These are phyloP conservation scores for Aphodius granarius DNA, from an alignment of 2,888 invertebrate genomes.

Conservation along the genomic window DNA sequence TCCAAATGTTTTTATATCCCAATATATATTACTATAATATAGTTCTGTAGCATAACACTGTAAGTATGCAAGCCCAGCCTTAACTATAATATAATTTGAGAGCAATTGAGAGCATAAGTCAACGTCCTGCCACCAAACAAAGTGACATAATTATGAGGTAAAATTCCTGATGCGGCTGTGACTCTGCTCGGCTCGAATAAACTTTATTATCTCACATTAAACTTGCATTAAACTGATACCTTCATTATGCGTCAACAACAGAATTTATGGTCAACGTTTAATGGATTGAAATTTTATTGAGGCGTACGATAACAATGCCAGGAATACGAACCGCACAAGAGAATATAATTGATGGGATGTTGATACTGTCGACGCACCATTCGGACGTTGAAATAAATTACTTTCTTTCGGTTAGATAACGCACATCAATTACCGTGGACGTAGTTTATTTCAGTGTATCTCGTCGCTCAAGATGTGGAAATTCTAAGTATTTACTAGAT, in stretches of 20 bases:
- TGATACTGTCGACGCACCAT: background rate
- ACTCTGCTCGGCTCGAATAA: background rate
- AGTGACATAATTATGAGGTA: background rate
- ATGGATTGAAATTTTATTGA: slow-evolving; percentile 23
- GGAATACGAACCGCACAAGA: background rate
- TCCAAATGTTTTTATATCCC: no score
- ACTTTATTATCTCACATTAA: slow-evolving; percentile 18
- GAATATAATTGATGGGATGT: background rate
- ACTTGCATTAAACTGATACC: slow-evolving; percentile 18
- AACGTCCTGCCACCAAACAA: background rate
- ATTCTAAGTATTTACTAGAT: background rate
- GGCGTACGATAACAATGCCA: background rate
- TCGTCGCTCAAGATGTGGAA: background rate
- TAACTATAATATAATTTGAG: background rate
- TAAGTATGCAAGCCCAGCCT: background rate
- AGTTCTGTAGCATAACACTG: background rate
- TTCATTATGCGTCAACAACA: slow-evolving; percentile 22
- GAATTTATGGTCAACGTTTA: slow-evolving; percentile 18
- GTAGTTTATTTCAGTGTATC: background rate
- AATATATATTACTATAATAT: background rate
- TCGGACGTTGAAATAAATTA: background rate
- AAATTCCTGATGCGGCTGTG: background rate
- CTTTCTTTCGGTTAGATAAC: background rate
- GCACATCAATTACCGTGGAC: background rate
- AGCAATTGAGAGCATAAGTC: background rate